Evolutionary conservation across 2,888 invertebrate genomes (phyloP).

Genomic region (Pyrrhosoma nymphula): DNA sequence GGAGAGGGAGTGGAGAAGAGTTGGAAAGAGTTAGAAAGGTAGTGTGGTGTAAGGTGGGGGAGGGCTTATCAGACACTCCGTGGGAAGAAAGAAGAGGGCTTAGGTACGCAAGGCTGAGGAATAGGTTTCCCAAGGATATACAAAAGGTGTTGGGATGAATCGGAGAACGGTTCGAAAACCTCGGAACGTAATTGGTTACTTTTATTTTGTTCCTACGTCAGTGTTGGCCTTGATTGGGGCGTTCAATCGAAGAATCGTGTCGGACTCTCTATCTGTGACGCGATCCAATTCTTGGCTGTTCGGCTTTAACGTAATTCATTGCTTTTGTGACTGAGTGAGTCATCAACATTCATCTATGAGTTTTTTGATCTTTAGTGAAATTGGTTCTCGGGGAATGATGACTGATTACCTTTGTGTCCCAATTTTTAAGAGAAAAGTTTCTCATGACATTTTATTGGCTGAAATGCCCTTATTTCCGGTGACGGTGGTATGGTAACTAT

Average conservation of each 20-base stretch:
- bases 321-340: too few species aligned
- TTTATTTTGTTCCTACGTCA: not conserved
- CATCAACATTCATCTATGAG: too few species aligned
- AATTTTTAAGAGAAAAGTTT: too few species aligned
- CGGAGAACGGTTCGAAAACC: not conserved
- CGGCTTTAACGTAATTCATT: not conserved
- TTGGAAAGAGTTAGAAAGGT: not conserved
- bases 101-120: not conserved
- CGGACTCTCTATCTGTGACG: not conserved
- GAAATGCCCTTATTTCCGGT: too few species aligned
- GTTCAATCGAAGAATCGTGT: not conserved
- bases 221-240: not conserved
- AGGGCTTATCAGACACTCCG: too few species aligned
- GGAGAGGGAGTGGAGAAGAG: not conserved
- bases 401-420: too few species aligned
- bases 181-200: not conserved
- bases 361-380: too few species aligned
- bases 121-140: not conserved
- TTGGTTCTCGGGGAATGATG: too few species aligned
- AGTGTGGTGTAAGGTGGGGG: not conserved
- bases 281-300: not conserved
- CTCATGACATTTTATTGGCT: too few species aligned
- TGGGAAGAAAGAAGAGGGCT: not conserved
- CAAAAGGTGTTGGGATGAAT: not conserved
- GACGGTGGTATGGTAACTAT: too few species aligned